phyloP scores from a whole-genome alignment of 2,888 invertebrate species.

The Cerastis rubricosa region DNA sequence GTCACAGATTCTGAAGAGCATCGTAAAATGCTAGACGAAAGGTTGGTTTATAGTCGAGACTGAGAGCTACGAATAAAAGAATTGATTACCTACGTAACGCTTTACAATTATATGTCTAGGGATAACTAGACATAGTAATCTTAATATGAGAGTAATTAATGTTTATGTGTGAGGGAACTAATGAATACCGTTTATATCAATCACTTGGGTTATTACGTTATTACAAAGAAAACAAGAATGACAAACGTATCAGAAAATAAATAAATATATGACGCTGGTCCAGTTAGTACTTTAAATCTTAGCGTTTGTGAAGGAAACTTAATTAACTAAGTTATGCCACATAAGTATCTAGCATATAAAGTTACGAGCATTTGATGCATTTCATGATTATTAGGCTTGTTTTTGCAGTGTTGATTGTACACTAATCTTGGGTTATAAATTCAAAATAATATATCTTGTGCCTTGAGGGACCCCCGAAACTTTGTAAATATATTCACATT shows the following conservation, averaged over 20 bases:
- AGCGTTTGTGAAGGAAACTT: background rate
- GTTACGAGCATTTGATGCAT: background rate
- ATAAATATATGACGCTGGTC: background rate
- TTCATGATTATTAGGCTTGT: conserved; percentile 2
- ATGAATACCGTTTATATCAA: conserved; percentile 4
- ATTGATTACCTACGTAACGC: background rate
- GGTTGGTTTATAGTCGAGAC: background rate
- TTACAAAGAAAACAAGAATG: conserved; percentile 11
- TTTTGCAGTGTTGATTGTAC: background rate
- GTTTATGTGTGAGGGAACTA: background rate
- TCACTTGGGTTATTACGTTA: background rate
- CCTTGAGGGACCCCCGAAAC: too few species aligned
- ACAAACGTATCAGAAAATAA: background rate
- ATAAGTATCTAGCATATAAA: background rate
- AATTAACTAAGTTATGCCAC: background rate
- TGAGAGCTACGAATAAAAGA: background rate
- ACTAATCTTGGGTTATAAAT: too few species aligned
- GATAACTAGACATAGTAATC: background rate
- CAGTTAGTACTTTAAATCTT: background rate
- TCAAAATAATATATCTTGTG: background rate
- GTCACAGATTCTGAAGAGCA: conserved; percentile 25
- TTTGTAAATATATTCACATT: too few species aligned
- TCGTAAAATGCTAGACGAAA: conserved; percentile 20
- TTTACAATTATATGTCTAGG: background rate
- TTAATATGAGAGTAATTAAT: background rate